Conservation (phyloP, 2,113 vertebrate species). For the Mesembrinibis cayennensis region DNA sequence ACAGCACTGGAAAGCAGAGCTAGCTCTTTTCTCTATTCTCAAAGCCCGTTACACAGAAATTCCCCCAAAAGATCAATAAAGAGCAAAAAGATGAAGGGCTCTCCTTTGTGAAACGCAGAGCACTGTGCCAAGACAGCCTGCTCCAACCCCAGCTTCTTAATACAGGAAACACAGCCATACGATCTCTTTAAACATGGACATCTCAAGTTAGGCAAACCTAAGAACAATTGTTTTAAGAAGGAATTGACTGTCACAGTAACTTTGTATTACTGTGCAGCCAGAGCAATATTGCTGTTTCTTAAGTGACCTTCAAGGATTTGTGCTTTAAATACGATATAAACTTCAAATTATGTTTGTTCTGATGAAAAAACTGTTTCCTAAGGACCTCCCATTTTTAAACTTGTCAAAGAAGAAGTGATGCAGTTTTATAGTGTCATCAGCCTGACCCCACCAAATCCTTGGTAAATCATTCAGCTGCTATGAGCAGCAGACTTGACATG, state of each 20-base stretch:
- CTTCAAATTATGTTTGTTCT: background rate
- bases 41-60: background rate
- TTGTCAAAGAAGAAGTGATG: background rate
- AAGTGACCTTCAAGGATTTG: background rate
- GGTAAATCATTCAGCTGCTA: background rate
- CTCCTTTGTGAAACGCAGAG: background rate
- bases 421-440: background rate
- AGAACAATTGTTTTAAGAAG: background rate
- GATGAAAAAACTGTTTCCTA: background rate
- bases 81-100: background rate
- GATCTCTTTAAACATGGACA: background rate
- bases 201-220: background rate
- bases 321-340: background rate
- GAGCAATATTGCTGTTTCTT: background rate
- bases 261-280: background rate
- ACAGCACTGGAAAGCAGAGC: background rate
- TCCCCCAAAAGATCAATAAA: background rate
- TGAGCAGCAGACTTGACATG: background rate
- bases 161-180: fast-evolving
- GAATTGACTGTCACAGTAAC: background rate
- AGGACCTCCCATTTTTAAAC: background rate
- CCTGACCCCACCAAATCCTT: background rate
- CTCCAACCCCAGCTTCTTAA: background rate
- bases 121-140: background rate
- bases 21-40: background rate